These are phyloP conservation scores for Pterostichus niger DNA, from an alignment of 2,888 invertebrate genomes.

Conservation along the genomic window DNA sequence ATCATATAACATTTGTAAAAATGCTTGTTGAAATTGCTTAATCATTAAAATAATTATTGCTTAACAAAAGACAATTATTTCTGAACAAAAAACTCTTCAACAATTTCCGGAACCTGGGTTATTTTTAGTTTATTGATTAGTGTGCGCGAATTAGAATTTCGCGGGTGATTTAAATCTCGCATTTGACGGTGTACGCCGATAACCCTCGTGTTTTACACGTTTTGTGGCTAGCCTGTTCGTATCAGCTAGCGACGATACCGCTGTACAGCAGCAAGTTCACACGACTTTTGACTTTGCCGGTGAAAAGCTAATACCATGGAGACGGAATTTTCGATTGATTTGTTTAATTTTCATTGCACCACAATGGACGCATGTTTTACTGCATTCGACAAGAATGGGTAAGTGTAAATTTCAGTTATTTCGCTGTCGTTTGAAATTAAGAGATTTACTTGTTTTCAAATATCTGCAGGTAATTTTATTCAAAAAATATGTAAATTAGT, in stretches of 20 bases:
- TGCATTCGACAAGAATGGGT: constrained; percentile 94
- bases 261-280: constrained; percentile 7
- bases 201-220: constrained; percentile 20
- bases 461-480: background rate
- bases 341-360: constrained; percentile 69
- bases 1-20: constrained; percentile 57
- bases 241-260: constrained; percentile 56
- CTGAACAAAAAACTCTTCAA: constrained; percentile 25
- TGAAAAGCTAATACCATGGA: constrained; percentile 68
- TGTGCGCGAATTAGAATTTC: constrained; percentile 50
- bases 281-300: constrained; percentile 19
- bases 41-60: constrained; percentile 59
- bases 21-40: constrained; percentile 60
- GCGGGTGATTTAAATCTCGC: constrained; percentile 40
- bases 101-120: constrained; percentile 38
- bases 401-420: constrained; percentile 75
- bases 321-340: constrained; percentile 71
- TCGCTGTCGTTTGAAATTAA: background rate
- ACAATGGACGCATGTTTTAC: constrained; percentile 94
- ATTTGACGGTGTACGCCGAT: constrained; percentile 1
- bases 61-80: constrained; percentile 58
- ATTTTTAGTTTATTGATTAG: constrained; percentile 52
- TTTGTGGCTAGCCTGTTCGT: constrained; percentile 16
- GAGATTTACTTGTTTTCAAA: background rate
- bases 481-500: constrained; percentile 32